Conservation (phyloP, 1,140 invertebrate genomes). For the Portunus trituberculatus region DNA sequence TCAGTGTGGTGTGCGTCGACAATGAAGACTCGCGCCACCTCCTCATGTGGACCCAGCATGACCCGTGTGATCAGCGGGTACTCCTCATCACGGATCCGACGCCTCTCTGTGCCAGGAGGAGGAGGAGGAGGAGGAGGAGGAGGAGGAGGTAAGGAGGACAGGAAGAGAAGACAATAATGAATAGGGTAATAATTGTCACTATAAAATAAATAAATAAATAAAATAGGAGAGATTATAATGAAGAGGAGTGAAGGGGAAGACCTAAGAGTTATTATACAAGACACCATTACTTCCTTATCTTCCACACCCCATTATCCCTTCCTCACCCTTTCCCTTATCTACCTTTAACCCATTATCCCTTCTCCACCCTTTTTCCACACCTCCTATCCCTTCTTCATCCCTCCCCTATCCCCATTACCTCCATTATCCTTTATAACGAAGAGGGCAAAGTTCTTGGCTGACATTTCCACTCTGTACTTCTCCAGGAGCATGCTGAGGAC, state of each 20-base stretch:
- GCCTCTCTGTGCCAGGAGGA: conserved; percentile 84
- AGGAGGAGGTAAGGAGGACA: background rate
- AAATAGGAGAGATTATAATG: background rate
- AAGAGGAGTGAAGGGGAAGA: background rate
- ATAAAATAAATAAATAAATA: no score
- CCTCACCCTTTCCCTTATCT: no score
- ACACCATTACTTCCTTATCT: no score
- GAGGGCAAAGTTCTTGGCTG: conserved; percentile 89
- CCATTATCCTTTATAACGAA: conserved; percentile 92
- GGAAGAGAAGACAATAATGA: background rate
- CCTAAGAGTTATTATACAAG: no score
- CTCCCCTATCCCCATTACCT: no score
- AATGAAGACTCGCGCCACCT: conserved; percentile 89
- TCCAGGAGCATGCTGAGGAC: conserved; percentile 92
- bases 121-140: background rate
- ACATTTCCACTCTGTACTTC: conserved; percentile 92
- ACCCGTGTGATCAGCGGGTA: conserved; percentile 90
- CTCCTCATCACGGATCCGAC: conserved; percentile 88
- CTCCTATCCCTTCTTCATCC: no score
- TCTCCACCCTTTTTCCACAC: no score
- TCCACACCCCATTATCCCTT: no score
- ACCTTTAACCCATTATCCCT: no score
- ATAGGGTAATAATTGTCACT: background rate
- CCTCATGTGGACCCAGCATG: conserved; percentile 90
- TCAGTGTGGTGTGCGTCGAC: conserved; percentile 88